Evolutionary conservation across 2,888 invertebrate genomes (phyloP).

Genomic region (Drosophila imparisetae): DNA sequence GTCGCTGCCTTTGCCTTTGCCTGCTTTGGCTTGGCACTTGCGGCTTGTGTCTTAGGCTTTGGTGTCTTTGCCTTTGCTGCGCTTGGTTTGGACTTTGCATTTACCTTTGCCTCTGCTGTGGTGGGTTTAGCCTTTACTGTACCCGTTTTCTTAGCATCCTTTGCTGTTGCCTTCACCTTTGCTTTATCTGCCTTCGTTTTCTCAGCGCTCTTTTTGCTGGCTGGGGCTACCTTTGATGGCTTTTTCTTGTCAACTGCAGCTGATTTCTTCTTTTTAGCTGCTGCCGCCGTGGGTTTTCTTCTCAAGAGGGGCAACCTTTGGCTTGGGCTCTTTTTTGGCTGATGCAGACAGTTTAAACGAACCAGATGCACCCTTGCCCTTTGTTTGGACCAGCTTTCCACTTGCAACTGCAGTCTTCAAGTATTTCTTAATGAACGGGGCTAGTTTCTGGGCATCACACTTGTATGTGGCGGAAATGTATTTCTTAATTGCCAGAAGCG

Average conservation of each 20-base stretch:
- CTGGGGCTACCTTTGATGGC: conserved; percentile 11
- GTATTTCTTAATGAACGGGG: conserved; percentile 87
- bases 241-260: too few relatives aligned
- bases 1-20: conserved; percentile 31
- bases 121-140: conserved; percentile 46
- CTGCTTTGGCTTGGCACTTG: conserved; percentile 43
- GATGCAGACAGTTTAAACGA: too few relatives aligned
- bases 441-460: conserved; percentile 53
- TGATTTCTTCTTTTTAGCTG: too few relatives aligned
- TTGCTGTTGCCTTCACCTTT: conserved; percentile 38
- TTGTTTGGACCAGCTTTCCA: too few relatives aligned
- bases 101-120: conserved; percentile 29
- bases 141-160: conserved; percentile 50
- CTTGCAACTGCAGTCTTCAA: conserved; percentile 84
- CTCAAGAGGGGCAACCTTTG: too few relatives aligned
- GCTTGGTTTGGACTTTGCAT: conserved; percentile 34
- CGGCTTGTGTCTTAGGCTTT: conserved; percentile 36
- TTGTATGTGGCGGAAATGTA: conserved; percentile 58
- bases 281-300: too few relatives aligned
- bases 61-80: conserved; percentile 36
- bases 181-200: conserved; percentile 45
- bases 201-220: conserved; percentile 45
- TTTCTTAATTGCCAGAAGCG: conserved; percentile 58
- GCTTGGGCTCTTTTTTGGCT: too few relatives aligned
- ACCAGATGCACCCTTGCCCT: too few relatives aligned